Percentiles rank a stretch among this genome's conserved stretches.
Evolutionary conservation across 2,888 invertebrate genomes (phyloP).

Genomic region (Pristionchus exspectatus): DNA sequence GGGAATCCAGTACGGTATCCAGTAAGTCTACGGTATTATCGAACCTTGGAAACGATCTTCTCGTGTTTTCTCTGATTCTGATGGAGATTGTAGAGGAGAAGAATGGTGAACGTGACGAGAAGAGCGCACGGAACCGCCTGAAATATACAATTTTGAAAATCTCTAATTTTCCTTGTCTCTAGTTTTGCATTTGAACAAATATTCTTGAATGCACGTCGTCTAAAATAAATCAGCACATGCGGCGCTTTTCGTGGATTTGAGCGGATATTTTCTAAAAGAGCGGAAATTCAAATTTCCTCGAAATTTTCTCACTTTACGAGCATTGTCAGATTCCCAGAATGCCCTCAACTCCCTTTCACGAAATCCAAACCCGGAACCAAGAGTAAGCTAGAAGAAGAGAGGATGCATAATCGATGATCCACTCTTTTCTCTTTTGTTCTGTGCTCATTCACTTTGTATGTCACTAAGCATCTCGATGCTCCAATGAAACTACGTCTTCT

Average conservation of each 20-base stretch:
- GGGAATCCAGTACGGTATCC: constrained; percentile 57
- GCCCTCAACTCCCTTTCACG: background rate
- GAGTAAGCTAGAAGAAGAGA: background rate
- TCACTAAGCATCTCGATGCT: background rate
- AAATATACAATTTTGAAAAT: background rate
- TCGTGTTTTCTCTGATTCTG: constrained; percentile 61
- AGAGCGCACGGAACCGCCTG: constrained; percentile 70
- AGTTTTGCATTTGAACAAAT: background rate
- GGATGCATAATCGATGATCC: constrained; percentile 6
- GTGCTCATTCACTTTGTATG: constrained; percentile 6
- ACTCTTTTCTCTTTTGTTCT: constrained; percentile 19
- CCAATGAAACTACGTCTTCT: background rate
- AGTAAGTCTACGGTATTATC: background rate
- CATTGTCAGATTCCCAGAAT: background rate
- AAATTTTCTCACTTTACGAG: background rate
- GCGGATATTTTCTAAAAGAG: background rate
- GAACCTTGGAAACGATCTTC: constrained; percentile 64
- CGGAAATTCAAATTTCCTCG: background rate
- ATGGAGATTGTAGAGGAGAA: constrained; percentile 67
- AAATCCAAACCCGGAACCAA: constrained; percentile 23
- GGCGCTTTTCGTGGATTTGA: background rate
- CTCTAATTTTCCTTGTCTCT: background rate
- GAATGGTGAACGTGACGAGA: constrained; percentile 70
- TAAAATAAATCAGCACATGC: background rate
- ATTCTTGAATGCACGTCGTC: background rate